Evolutionary conservation across 2,797 vertebrate genomes (phyloP), one percentile per base, ranked within the genome.

Genomic region (Diplodus puntazzo): DNA sequence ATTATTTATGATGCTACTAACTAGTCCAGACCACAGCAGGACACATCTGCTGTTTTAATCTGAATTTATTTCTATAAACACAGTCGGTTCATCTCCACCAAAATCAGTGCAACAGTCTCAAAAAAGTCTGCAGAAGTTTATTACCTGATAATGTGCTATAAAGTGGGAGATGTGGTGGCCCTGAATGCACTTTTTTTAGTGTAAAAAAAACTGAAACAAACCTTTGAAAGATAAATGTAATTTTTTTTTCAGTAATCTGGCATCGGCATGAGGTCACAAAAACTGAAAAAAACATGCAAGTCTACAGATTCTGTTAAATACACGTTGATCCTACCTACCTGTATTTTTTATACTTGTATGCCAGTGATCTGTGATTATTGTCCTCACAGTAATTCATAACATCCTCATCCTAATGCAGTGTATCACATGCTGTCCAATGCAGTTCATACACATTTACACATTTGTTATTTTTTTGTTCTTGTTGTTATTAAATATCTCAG

Each of bases 11-110:
- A 52, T 20, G 54, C n/a, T 18, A 17, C 45, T 60, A 66, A 54
- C 21, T 2, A 11, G 30, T 50, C 39, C 46, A 57, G 68, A 70
- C 54, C 16, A 54, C 61, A 39, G 46, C 63, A 11, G n/a, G 11
- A 64, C 57, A 73, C 64, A 74, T 53, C 52, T 79, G 64, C 52
- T 73, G 3, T 8, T 65, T 45, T 60, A 18, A 60, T 34, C 60
- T 80, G 49, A 54, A 52, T 39, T 57, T 14, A 53, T 54, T 52
- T 17, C 42, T 69, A 16, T 10, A 14, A 11, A 46, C 61, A 55
- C 61, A 55, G n/a, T 20, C 25, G 9, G 20, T 11, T 20, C 27
- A 6, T 45, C 54, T 60, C 27, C 42, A 21, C 25, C 20, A 2
- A 54, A 25, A 17, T 54, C 42, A 25, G n/a, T 14, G 30, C 34